A percentile compares a stretch with the other conserved stretches of the same genome.
Evolutionary conservation across 2,888 invertebrate genomes (phyloP).

Genomic region (Parnassius glacialis): DNA sequence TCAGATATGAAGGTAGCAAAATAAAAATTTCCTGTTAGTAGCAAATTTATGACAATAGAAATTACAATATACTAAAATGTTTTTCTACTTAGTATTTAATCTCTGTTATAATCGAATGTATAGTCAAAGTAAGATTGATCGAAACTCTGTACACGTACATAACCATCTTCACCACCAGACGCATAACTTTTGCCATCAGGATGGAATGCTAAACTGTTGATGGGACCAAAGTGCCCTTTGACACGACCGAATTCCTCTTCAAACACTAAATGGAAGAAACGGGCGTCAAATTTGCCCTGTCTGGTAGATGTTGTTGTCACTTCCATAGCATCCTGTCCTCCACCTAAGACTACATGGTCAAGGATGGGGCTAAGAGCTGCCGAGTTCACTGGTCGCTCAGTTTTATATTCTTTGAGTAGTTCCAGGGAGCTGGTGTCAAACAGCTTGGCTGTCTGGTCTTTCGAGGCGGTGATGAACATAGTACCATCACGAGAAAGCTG

Average conservation of each 20-base stretch:
- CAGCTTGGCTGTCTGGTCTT: conserved; percentile 96
- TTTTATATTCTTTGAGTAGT: conserved; percentile 96
- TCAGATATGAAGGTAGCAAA: conserved; percentile 5
- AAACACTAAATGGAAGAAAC: conserved; percentile 96
- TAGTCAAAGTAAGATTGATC: conserved; percentile 98
- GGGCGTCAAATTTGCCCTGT: conserved; percentile 97
- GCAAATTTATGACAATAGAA: conserved; percentile 22
- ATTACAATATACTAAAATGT: conserved; percentile 15
- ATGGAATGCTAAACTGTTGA: conserved; percentile 98
- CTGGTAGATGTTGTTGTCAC: conserved; percentile 97
- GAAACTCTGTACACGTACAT: conserved; percentile 96
- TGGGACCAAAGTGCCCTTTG: conserved; percentile 99
- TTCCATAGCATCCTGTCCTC: conserved; percentile 99
- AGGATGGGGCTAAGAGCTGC: conserved; percentile 97
- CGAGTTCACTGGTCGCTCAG: conserved; percentile 98
- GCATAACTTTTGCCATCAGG: conserved; percentile 98
- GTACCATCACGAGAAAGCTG: conserved; percentile 95
- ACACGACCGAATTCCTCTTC: conserved; percentile 98
- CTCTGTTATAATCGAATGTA: conserved; percentile 90
- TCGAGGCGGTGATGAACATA: conserved; percentile 98
- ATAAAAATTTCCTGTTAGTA: conserved; percentile 15
- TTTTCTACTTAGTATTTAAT: conserved; percentile 42
- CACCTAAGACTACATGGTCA: conserved; percentile 98
- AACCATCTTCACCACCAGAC: conserved; percentile 99
- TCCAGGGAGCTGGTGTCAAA: conserved; percentile 94